phyloP scores from a whole-genome alignment of 2,888 invertebrate genomes.

The Napeogenes inachia region DNA sequence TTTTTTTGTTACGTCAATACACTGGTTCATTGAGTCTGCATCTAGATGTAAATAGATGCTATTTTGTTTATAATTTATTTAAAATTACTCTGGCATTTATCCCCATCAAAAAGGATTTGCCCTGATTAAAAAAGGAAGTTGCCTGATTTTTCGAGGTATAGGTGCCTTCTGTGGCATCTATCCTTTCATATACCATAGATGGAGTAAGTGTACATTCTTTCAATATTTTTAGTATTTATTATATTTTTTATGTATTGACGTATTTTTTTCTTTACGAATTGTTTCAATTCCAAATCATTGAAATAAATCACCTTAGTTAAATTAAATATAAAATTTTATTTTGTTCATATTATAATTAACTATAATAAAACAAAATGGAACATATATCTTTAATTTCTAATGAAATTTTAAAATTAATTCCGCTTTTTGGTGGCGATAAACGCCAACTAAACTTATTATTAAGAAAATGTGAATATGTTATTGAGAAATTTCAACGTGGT shows the following conservation, averaged over 20 bases:
- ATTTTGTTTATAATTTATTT: conserved; percentile 27
- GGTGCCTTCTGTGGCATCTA: conserved; percentile 26
- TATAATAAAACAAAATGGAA: too few species aligned
- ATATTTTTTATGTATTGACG: neutral
- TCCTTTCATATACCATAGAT: conserved; percentile 11
- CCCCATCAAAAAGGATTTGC: conserved; percentile 15
- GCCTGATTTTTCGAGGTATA: conserved; percentile 26
- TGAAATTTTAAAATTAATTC: too few species aligned
- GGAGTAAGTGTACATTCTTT: neutral
- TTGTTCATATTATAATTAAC: too few species aligned
- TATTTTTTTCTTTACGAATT: neutral
- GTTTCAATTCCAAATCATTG: too few species aligned
- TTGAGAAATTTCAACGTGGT: too few species aligned
- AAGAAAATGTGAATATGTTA: too few species aligned
- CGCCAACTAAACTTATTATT: too few species aligned
- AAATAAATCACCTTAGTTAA: too few species aligned
- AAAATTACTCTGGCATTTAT: conserved; percentile 27
- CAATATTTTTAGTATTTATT: conserved; percentile 6
- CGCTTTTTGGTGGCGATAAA: too few species aligned
- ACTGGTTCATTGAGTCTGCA: conserved; percentile 22
- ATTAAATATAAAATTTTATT: too few species aligned
- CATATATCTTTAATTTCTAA: too few species aligned
- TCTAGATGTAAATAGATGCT: conserved; percentile 23
- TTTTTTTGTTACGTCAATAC: conserved; percentile 26
- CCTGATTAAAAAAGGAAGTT: conserved; percentile 26